Conservation (phyloP, 1,140 invertebrate genomes). For the Aradophagus sp. region DNA sequence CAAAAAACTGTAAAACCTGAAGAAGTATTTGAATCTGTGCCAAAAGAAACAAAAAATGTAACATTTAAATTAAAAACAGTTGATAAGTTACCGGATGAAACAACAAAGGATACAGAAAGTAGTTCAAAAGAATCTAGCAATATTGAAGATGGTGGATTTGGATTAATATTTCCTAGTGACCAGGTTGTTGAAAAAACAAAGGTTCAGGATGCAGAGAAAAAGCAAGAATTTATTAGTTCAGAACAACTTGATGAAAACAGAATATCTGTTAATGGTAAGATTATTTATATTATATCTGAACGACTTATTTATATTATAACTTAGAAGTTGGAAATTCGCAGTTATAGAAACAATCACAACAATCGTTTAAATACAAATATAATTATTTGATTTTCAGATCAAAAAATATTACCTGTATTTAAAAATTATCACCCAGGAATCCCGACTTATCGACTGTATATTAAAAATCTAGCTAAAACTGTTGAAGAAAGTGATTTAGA, state of each 20-base stretch:
- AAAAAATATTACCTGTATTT: slow-evolving; percentile 86
- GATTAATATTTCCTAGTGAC: slow-evolving; percentile 72
- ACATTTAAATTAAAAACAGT: slow-evolving; percentile 81
- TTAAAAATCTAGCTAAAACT: slow-evolving; percentile 93
- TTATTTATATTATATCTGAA: too few species aligned
- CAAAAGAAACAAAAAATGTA: slow-evolving; percentile 74
- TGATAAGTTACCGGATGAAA: slow-evolving; percentile 62
- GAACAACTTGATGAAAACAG: slow-evolving; percentile 82
- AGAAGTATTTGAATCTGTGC: slow-evolving; percentile 80
- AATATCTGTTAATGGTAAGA: slow-evolving; percentile 79
- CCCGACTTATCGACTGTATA: slow-evolving; percentile 88
- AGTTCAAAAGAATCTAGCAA: neutral
- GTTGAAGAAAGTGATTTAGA: slow-evolving; percentile 85
- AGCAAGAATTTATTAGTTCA: slow-evolving; percentile 78
- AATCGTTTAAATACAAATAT: too few species aligned
- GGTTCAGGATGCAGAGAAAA: slow-evolving; percentile 63
- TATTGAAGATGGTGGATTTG: slow-evolving; percentile 69
- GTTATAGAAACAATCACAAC: too few species aligned
- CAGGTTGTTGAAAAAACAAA: slow-evolving; percentile 61
- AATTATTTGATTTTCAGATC: slow-evolving; percentile 76
- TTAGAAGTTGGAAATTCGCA: too few species aligned
- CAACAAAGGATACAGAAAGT: slow-evolving; percentile 24
- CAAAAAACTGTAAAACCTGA: slow-evolving; percentile 75
- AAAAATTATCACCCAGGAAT: slow-evolving; percentile 90
- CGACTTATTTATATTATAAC: too few species aligned